Evolutionary conservation across 2,113 vertebrate genomes (phyloP).

Genomic region (Nycticryphes semicollaris): DNA sequence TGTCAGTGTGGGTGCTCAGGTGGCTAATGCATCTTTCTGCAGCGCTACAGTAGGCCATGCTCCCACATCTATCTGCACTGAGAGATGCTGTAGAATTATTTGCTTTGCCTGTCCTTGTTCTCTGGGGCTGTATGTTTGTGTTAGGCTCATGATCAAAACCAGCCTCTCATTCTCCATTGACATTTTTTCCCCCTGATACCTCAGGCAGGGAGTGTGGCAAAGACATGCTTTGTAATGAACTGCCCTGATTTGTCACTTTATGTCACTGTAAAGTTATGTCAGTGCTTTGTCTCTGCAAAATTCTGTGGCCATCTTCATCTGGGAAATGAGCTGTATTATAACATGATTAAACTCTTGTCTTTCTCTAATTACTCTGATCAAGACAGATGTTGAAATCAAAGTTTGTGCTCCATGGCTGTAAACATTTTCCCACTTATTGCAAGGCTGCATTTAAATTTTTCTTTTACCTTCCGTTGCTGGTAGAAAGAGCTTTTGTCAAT

Average conservation of each 20-base stretch:
- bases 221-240: not conserved
- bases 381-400: not conserved
- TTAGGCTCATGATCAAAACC: not conserved
- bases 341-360: not conserved
- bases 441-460: not conserved
- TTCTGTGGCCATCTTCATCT: not conserved
- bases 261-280: not conserved
- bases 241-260: not conserved
- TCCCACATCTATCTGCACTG: not conserved
- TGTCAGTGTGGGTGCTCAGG: fast-evolving
- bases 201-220: not conserved
- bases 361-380: not conserved
- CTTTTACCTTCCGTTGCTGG: not conserved
- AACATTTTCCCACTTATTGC: not conserved
- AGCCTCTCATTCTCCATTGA: not conserved
- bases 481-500: not conserved
- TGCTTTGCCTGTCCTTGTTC: not conserved
- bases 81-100: not conserved
- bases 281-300: not conserved
- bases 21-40: not conserved
- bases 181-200: not conserved
- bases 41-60: not conserved
- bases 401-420: not conserved
- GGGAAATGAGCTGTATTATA: not conserved
- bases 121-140: not conserved